Percentiles rank a stretch among this genome's conserved stretches.
phyloP scores from a whole-genome alignment of 2,113 vertebrate species.

The Fulica atra region DNA sequence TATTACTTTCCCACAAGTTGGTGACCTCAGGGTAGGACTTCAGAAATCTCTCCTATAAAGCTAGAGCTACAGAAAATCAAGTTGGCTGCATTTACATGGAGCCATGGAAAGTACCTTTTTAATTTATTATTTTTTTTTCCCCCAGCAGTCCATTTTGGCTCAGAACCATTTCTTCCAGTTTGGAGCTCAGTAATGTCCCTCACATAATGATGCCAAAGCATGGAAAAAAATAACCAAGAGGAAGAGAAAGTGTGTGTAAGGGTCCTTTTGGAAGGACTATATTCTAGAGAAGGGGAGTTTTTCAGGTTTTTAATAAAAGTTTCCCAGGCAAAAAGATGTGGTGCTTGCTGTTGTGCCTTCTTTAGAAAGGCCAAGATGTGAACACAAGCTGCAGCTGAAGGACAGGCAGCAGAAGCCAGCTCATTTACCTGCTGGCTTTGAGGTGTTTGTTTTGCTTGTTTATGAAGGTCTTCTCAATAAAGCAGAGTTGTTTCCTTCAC shows the following conservation, averaged over 20 bases:
- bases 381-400: background rate
- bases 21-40: constrained; percentile 34
- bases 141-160: background rate
- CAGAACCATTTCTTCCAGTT: constrained; percentile 21
- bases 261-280: background rate
- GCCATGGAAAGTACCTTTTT: background rate
- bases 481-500: background rate
- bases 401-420: background rate
- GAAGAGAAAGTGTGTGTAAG: background rate
- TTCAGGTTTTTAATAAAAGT: background rate
- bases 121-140: background rate
- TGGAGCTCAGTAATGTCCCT: background rate
- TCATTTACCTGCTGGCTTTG: background rate
- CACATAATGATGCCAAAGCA: background rate
- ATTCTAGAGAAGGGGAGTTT: background rate
- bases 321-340: background rate
- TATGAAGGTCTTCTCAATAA: background rate
- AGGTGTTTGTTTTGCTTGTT: background rate
- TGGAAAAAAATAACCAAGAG: background rate
- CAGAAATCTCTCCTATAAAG: constrained; percentile 44
- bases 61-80: background rate
- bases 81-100: background rate
- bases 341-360: background rate
- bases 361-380: background rate
- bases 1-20: constrained; percentile 6